Evolutionary conservation across 2,888 invertebrate species (phyloP).

Genomic region (Parnassius glacialis): DNA sequence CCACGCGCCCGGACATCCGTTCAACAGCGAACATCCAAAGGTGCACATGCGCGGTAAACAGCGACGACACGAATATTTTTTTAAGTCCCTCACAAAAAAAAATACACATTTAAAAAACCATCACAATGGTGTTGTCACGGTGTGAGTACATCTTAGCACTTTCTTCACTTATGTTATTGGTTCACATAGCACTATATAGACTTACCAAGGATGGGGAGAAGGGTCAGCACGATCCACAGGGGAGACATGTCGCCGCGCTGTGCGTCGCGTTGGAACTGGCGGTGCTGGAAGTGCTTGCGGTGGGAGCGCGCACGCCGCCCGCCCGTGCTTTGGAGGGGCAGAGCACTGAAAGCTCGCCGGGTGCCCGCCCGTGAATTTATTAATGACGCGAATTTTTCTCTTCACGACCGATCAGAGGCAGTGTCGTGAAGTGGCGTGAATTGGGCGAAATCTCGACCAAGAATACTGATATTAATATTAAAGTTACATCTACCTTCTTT

Average conservation of each 20-base stretch:
- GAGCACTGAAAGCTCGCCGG: slow-evolving; percentile 51
- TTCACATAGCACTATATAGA: slow-evolving; percentile 47
- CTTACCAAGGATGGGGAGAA: slow-evolving; percentile 78
- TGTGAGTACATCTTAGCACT: not conserved
- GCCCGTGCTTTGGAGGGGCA: slow-evolving; percentile 25
- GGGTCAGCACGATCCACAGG: slow-evolving; percentile 71
- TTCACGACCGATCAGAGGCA: too few species aligned
- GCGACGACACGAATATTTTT: slow-evolving; percentile 27
- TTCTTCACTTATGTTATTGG: slow-evolving; percentile 35
- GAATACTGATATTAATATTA: too few species aligned
- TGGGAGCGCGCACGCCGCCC: slow-evolving; percentile 47
- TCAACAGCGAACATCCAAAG: slow-evolving; percentile 32
- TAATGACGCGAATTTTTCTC: too few species aligned
- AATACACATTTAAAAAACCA: slow-evolving; percentile 1
- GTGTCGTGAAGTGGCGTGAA: too few species aligned
- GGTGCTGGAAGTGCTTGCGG: slow-evolving; percentile 13
- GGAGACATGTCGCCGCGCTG: slow-evolving; percentile 75
- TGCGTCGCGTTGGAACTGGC: slow-evolving; percentile 70
- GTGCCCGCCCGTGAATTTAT: slow-evolving; percentile 57
- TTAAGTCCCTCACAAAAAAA: slow-evolving; percentile 31
- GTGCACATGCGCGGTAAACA: slow-evolving; percentile 27
- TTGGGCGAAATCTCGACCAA: too few species aligned
- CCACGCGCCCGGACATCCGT: slow-evolving; percentile 57
- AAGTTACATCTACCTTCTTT: too few species aligned
- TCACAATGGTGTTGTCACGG: not conserved